Evolutionary conservation across 1,140 invertebrate genomes (phyloP).

Genomic region (Nebria ingens): DNA sequence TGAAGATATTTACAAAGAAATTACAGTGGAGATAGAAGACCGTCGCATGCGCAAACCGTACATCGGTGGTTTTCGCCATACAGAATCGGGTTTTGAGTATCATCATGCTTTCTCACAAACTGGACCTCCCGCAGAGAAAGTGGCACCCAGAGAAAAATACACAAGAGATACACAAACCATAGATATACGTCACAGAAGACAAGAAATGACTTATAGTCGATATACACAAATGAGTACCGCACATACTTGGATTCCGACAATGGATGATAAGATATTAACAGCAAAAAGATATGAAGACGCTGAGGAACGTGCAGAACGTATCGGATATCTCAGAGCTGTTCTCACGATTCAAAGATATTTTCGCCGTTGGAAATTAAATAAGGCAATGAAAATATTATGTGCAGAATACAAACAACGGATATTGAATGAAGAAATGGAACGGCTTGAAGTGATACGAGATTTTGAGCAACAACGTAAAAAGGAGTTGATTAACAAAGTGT

Average conservation of each 20-base stretch:
- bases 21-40: conserved; percentile 48
- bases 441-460: conserved; percentile 36
- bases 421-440: conserved; percentile 37
- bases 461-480: conserved; percentile 38
- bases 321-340: conserved; percentile 30
- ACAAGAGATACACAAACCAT: conserved; percentile 49
- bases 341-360: conserved; percentile 19
- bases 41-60: conserved; percentile 46
- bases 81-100: conserved; percentile 43
- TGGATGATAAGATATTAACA: conserved; percentile 43
- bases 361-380: conserved; percentile 27
- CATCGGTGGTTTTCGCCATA: conserved; percentile 51
- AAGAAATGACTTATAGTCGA: conserved; percentile 38
- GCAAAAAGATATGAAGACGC: conserved; percentile 44
- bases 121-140: conserved; percentile 39
- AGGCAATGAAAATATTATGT: conserved; percentile 28
- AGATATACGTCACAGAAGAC: conserved; percentile 30
- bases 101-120: conserved; percentile 55
- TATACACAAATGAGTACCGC: conserved; percentile 43
- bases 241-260: conserved; percentile 44
- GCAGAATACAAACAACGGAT: conserved; percentile 40
- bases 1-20: conserved; percentile 36
- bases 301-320: conserved; percentile 37
- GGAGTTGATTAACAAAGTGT: conserved; percentile 45
- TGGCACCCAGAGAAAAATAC: conserved; percentile 38